Base-by-base conservation (phyloP, 2,113 vertebrate genomes). In the Malurus cyaneus region DNA sequence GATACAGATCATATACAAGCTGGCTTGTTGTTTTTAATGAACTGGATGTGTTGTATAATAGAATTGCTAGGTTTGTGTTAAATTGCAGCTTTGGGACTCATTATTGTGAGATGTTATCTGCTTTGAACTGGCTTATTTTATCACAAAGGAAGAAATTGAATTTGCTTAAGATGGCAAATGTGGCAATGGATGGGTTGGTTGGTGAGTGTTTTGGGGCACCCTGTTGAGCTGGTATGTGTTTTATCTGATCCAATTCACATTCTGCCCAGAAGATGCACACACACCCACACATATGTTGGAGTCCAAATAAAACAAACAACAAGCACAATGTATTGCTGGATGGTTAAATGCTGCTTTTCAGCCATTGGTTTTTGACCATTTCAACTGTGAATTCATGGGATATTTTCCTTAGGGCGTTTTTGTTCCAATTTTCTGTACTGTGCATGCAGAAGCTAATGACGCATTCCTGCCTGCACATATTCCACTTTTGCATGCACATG, bases 11-110 rank as follows among this genome's bases (percentile, higher is more conserved):
- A 94, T 87, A 93, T 85, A 96, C 82, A 95, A 92, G 69, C 69
- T 93, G 94, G 52, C 59, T 96, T 96, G 80, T 94, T 96, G 78
- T 89, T 96, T 98, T 97, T 97, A 98, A 97, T 97, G 96, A 98
- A 90, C 90, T 96, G 94, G 50, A 89, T 96, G 73, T 96, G 74
- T 90, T 96, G 52, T 87, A 72, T 97, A 98, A 93, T 88, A 70
- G 73, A 96, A 96, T 93, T 95, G 93, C 92, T 97, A 97, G 94
- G 96, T 95, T 97, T 95, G 86, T 96, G 87, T 71, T 95, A 96
- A 98, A 97, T 94, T 97, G 90, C 89, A 97, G 88, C 94, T 94
- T 92, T 83, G 93, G 94, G 89, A 95, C 73, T 96, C 94, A 92
- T 92, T 97, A 96, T 47, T 96, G 69, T 89, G 93, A 92, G 91